Base-by-base conservation (phyloP, 2,888 invertebrate species). In the Sphinx pinastri region DNA sequence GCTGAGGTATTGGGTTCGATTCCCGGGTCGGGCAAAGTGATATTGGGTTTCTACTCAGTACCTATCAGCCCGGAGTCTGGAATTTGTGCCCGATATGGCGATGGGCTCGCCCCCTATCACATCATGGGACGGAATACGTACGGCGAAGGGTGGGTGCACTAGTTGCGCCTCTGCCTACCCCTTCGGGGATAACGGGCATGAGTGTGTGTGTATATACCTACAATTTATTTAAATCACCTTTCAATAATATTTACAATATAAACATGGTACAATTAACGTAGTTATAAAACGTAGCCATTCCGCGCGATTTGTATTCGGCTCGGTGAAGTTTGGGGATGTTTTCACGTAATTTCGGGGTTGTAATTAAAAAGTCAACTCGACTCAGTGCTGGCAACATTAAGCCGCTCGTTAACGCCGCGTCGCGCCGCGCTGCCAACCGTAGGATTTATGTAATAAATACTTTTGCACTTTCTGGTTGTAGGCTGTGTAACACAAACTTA, bases 291-390 rank as follows among this genome's bases (percentile, higher is more conserved):
- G 52, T 52, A 59, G 59, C 59, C 68, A 68, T 77, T 77, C 76
- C 81, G 78, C 78, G 77, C 80, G 83, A 84, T 92, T 89, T 83
- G 82, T 84, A 92, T 92, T 91, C 92, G 75, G 76, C 75, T 79
- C 79, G 74, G 75, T 76, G 77, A 82, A 83, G 82, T 84, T 79
- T 74, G 77, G 81, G 86, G 86, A 83, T 85, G 84, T 93, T 93
- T 85, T 87, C 93, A 93, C 92, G 88, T 90, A 89, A 93, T 93
- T 91, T 86, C 85, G 77, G 84, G 81, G 83, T 78, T 76, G 88
- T 91, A 93, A 93, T 93, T 93, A 93, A 93, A 93, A 93, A 93
- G 93, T 92, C 93, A 89, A 80, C 79, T 74, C 76, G 73, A 63
- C 63, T 63, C 86, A 87, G 84, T 86, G 88, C 80, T 88, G 88